Base-by-base conservation (phyloP, 2,888 invertebrate species). In the Mesorhabditis spiculigera region DNA sequence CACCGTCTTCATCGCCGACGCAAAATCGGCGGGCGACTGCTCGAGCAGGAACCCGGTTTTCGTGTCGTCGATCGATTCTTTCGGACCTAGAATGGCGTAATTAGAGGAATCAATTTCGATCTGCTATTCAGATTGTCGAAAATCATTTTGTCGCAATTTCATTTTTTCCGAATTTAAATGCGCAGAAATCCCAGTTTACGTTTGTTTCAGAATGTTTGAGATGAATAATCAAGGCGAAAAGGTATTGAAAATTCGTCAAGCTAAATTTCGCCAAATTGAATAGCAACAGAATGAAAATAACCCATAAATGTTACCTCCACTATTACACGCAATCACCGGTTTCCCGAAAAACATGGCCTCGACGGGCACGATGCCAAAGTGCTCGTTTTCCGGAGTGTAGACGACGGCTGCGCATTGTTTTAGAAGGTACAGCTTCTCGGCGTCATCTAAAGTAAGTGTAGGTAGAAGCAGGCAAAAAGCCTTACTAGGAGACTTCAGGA, bases 281-380 rank as follows among this genome's bases (percentile, higher is more conserved):
- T 28, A 28, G 28, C 28, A 3, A 28, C 28, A 1, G 28, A 16
- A 43, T 28, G 10, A 63, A 45, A 44, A 41, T n/a, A 4, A 28
- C 45, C 4, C 4, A 50, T 10, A 43, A 2, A 16, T 63, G 10
- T n/a, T 63, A 73, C 76, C 98, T 43, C 98, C 98, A 82, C 93
- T 93, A 83, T 93, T 92, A 0, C 93, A 92, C 0, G 98, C 98
- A 77, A 99, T 91, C 0, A 99, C 95, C 4, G 97, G 95, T 84
- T 93, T 93, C 4, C 90, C 89, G 86, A 91, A 91, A 86, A 93
- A 93, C 98, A 98, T 98, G 0, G 96, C 95, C 89, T 99, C 98
- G 68, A 99, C 89, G 0, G 99, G 98, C 6, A 98, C 98, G 82
- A 99, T 99, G 5, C 98, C 98, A 89, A 98, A 98, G 88, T 99